Percentiles rank a stretch among this genome's conserved stretches.
Conservation (phyloP, 2,113 vertebrate species). For the Salvelinus alpinus region DNA sequence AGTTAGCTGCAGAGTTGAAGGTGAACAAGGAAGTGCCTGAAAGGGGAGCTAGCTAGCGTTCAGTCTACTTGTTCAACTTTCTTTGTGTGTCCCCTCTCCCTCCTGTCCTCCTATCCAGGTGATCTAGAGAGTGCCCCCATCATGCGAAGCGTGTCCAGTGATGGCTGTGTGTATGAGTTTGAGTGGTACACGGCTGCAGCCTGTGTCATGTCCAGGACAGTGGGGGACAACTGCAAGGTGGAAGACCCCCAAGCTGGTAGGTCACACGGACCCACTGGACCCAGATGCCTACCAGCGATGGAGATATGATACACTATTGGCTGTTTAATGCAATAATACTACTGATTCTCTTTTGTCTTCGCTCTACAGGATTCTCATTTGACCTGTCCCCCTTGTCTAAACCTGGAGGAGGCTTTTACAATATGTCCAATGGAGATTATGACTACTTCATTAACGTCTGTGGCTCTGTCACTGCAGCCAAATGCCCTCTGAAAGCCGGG, state of each 20-base stretch:
- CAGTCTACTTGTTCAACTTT: neutral
- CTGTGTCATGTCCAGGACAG: constrained; percentile 83
- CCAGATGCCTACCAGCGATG: too few species aligned
- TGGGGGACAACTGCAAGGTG: constrained; percentile 87
- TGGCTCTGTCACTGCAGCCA: constrained; percentile 57
- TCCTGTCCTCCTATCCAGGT: constrained; percentile 65
- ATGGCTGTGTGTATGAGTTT: constrained; percentile 80
- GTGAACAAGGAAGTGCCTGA: neutral
- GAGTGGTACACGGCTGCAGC: constrained; percentile 92
- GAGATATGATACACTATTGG: too few species aligned
- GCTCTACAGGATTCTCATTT: constrained; percentile 82
- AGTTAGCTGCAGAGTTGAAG: neutral
- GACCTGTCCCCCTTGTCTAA: constrained; percentile 85
- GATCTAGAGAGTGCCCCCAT: constrained; percentile 87
- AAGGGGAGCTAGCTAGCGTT: too few species aligned
- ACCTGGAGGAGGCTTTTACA: constrained; percentile 65
- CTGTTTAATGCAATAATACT: neutral
- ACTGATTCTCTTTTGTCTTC: neutral
- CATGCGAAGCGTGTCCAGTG: constrained; percentile 64
- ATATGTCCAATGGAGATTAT: constrained; percentile 70
- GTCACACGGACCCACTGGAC: too few species aligned
- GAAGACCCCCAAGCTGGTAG: constrained; percentile 86
- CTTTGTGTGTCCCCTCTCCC: too few species aligned
- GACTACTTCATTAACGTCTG: constrained; percentile 87
- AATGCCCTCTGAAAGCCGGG: constrained; percentile 75